Evolutionary conservation across 2,888 invertebrate genomes (phyloP).

Genomic region (Orthosia gothica): DNA sequence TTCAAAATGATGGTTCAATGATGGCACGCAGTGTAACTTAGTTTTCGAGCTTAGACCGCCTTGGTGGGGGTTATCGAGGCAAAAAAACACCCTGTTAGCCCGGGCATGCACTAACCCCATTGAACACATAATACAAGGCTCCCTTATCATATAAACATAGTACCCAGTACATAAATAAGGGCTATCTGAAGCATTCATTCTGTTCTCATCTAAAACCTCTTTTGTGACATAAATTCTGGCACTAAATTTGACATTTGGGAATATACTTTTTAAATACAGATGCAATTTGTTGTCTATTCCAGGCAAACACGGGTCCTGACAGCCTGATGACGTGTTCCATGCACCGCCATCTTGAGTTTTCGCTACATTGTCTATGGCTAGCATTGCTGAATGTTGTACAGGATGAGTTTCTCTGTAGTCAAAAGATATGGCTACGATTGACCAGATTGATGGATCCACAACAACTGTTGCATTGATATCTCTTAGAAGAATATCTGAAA

Average conservation of each 20-base stretch:
- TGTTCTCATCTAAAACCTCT: conserved; percentile 68
- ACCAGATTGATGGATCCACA: conserved; percentile 93
- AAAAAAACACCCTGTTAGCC: conserved; percentile 95
- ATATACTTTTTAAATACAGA: conserved; percentile 79
- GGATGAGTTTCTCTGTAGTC: conserved; percentile 92
- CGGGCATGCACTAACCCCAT: conserved; percentile 99
- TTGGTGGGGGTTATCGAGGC: conserved; percentile 85
- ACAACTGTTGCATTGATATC: conserved; percentile 90
- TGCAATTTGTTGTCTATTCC: conserved; percentile 87
- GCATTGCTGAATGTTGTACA: conserved; percentile 96
- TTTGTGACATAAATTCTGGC: conserved; percentile 83
- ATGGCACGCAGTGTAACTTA: conserved; percentile 95
- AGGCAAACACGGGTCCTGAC: conserved; percentile 53
- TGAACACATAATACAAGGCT: conserved; percentile 98
- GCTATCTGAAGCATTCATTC: conserved; percentile 78
- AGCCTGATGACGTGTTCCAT: conserved; percentile 82
- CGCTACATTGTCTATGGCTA: conserved; percentile 96
- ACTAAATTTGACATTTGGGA: conserved; percentile 85
- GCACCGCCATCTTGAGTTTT: conserved; percentile 95
- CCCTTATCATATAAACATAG: conserved; percentile 95
- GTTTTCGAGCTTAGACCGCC: conserved; percentile 95
- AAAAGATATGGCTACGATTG: conserved; percentile 93
- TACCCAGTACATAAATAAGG: conserved; percentile 97
- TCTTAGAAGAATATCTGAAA: conserved; percentile 60
- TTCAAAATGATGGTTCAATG: conserved; percentile 98